Base-by-base conservation (phyloP, 2,888 invertebrate genomes). In the Trachelus tabidus region DNA sequence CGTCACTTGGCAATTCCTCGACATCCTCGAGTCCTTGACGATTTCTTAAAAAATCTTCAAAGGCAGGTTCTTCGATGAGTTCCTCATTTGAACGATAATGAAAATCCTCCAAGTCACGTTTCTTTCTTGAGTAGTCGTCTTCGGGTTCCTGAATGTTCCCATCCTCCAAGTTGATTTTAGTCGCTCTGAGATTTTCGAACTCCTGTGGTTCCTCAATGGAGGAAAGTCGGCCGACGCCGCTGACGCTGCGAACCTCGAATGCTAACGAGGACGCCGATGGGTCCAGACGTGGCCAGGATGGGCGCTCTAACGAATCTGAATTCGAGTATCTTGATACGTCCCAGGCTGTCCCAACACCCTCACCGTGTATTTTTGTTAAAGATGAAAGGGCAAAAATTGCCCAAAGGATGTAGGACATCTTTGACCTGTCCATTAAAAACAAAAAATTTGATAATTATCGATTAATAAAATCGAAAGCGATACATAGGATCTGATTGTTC, bases 311-410 rank as follows among this genome's bases (percentile, higher is more conserved):
- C 1, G 83, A 81, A 73, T 86, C 35, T n/a, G 76, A 81, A 73
- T 87, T 84, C 9, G 83, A 71, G 1, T 83, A 81, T 15, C 83
- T 84, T 1, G 88, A 85, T 9, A 89, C 84, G 12, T 89, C 87
- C 90, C 90, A 90, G n/a, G 88, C 87, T 73, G 85, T 85, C 2
- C 89, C 88, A 12, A 87, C 75, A 31, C 88, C 90, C 23, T 79
- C 81, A n/a, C 87, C 86, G 34, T 69, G 68, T 4, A 69, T 75
- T 37, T 77, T 76, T 33, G 79, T 79, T 12, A 77, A 79, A 76
- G 82, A 68, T 33, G 84, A 68, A 6, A 82, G 75, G 15, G 85
- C 79, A n/a, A 69, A 69, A 34, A 34, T n/a, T 6, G 30, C 74
- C 79, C 68, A 76, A 73, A 73, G 37, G 6, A 71, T 30, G 34